phyloP scores from a whole-genome alignment of 2,888 invertebrate species.

The Cataglyphis altisquamis region DNA sequence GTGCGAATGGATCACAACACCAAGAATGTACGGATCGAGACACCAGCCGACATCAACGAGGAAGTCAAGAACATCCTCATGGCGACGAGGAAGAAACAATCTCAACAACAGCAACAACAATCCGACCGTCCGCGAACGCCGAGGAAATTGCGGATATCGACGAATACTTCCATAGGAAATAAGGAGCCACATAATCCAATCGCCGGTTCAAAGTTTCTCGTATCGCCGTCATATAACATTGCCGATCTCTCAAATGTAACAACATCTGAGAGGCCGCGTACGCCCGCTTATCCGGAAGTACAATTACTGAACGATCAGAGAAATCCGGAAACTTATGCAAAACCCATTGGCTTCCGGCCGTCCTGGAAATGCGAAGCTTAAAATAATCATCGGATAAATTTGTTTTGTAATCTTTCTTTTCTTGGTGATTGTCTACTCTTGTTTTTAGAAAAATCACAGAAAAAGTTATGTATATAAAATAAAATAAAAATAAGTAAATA shows the following conservation, averaged over 20 bases:
- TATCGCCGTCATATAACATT: conserved; percentile 22
- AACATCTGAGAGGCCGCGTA: conserved; percentile 21
- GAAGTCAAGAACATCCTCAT: conserved; percentile 77
- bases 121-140: conserved; percentile 17
- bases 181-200: conserved; percentile 53
- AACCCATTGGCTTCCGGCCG: conserved; percentile 73
- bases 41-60: conserved; percentile 80
- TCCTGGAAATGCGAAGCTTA: conserved; percentile 69
- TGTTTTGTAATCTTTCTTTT: not conserved
- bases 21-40: conserved; percentile 80
- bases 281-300: conserved; percentile 61
- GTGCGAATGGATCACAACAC: conserved; percentile 81
- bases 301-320: conserved; percentile 68
- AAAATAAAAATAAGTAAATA: not conserved
- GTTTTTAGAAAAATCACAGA: not conserved
- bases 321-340: not conserved
- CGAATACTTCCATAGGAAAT: not conserved
- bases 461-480: conserved; percentile 12
- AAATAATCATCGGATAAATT: not conserved
- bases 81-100: not conserved
- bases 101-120: not conserved
- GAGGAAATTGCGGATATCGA: not conserved
- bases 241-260: conserved; percentile 3
- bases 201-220: conserved; percentile 48
- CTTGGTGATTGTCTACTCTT: not conserved